Evolutionary conservation across 2,113 vertebrate species (phyloP).

Genomic region (Casuarius casuarius): DNA sequence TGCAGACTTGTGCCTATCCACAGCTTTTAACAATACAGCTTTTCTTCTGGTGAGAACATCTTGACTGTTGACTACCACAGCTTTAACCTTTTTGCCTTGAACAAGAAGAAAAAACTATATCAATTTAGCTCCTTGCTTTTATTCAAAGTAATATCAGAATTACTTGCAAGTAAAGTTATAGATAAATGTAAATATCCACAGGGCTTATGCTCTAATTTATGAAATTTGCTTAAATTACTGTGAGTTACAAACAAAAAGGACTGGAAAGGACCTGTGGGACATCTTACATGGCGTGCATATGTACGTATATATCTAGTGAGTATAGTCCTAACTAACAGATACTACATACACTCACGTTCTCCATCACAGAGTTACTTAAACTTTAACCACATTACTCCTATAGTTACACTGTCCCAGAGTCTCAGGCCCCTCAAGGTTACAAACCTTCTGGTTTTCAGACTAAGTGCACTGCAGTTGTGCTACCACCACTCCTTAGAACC

Average conservation of each 20-base stretch:
- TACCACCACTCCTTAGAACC: background rate
- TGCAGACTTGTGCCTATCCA: background rate
- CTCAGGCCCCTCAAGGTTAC: background rate
- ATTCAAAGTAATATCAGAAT: background rate
- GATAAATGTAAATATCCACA: background rate
- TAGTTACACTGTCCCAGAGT: accelerated
- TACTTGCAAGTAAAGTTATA: background rate
- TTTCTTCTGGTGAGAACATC: background rate
- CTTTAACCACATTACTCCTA: background rate
- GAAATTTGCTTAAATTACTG: background rate
- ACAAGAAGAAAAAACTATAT: background rate
- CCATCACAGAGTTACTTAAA: background rate
- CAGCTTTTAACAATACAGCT: background rate
- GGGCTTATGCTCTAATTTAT: background rate
- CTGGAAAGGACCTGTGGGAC: background rate
- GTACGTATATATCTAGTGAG: background rate
- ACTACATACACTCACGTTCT: background rate
- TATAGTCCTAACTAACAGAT: background rate
- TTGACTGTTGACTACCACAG: background rate
- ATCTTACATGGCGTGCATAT: background rate
- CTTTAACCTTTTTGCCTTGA: background rate
- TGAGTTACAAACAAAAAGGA: background rate
- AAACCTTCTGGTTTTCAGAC: background rate
- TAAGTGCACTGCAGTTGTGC: accelerated
- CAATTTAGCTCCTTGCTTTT: background rate